Conservation (phyloP, 2,113 vertebrate genomes). For the Campylorhamphus procurvoides region DNA sequence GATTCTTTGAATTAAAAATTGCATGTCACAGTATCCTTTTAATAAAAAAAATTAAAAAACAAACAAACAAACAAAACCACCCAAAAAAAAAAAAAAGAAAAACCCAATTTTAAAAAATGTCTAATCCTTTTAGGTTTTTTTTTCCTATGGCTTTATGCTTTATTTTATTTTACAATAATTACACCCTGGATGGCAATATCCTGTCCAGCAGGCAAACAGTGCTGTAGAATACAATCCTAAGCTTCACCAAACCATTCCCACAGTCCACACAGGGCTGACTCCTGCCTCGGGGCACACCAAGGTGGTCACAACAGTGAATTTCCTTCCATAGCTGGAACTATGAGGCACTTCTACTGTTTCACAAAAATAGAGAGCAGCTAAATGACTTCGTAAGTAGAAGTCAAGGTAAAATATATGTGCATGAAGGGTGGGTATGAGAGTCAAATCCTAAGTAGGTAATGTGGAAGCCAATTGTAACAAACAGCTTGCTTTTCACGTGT, state of each 20-base stretch:
- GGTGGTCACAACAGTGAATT: slow-evolving; percentile 6
- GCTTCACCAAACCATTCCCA: not conserved
- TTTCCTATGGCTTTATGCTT: not conserved
- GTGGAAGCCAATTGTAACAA: not conserved
- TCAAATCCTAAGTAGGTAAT: not conserved
- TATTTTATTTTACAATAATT: not conserved
- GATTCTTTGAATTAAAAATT: slow-evolving; percentile 32
- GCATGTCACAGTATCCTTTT: not conserved
- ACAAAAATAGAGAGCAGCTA: slow-evolving; percentile 8
- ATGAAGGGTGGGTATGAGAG: not conserved
- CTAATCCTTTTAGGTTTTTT: not conserved
- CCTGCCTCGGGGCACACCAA: not conserved
- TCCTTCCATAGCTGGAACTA: slow-evolving; percentile 8
- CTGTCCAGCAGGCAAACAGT: slow-evolving; percentile 1
- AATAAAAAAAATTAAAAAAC: no score
- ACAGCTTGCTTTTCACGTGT: not conserved
- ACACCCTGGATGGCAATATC: not conserved
- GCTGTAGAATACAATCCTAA: not conserved
- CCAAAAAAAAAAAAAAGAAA: no score
- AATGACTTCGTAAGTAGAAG: slow-evolving; percentile 2
- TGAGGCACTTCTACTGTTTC: not conserved
- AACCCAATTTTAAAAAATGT: no score
- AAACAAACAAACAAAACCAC: no score
- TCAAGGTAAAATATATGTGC: not conserved
- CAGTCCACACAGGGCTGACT: not conserved